Conservation (phyloP, 2,113 vertebrate genomes). For the Rhodinocichla rosea region DNA sequence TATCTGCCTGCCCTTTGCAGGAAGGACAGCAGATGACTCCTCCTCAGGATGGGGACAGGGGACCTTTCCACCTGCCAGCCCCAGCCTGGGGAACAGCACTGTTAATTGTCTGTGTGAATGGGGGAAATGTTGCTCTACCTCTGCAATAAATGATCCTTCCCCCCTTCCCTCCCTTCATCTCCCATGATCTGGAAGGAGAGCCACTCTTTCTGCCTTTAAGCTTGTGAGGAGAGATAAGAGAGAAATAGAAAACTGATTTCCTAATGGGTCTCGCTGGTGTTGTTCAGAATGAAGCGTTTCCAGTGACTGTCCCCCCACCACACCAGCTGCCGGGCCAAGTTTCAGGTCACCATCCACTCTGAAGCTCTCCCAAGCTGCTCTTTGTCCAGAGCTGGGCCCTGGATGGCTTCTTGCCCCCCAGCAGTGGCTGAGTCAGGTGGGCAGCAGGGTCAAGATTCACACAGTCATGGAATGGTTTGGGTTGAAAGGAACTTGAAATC, state of each 20-base stretch:
- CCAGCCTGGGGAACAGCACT: neutral
- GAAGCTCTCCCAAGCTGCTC: neutral
- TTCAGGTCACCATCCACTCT: neutral
- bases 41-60: neutral
- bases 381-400: neutral
- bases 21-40: neutral
- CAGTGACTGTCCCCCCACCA: neutral
- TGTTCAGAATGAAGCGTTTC: neutral
- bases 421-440: neutral
- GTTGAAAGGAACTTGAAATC: neutral
- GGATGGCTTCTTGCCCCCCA: neutral
- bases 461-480: neutral
- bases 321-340: neutral
- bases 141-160: neutral
- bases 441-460: neutral
- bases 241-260: slow-evolving; percentile 26
- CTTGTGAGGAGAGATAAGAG: neutral
- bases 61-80: neutral
- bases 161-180: neutral
- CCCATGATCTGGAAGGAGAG: neutral
- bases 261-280: neutral
- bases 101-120: neutral
- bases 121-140: neutral
- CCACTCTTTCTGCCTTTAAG: neutral
- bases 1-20: neutral